Conservation (phyloP, 2,888 invertebrate genomes). For the Eulithis testata region DNA sequence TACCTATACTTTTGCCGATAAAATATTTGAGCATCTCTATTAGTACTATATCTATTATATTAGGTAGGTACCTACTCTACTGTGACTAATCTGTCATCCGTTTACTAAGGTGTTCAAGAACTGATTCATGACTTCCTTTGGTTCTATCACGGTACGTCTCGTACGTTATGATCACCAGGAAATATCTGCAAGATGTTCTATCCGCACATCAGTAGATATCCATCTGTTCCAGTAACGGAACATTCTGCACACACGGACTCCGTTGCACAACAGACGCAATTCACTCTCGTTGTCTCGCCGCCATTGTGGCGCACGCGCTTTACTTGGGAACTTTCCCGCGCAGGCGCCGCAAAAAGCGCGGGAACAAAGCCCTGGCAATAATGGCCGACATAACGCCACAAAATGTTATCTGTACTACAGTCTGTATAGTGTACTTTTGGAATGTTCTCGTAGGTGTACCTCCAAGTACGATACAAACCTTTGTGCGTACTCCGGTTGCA, state of each 20-base stretch:
- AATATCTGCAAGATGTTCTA: constrained; percentile 59
- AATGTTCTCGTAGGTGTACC: constrained; percentile 65
- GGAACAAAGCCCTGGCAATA: constrained; percentile 73
- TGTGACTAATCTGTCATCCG: too few species aligned
- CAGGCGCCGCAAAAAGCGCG: constrained; percentile 80
- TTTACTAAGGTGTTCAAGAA: constrained; percentile 2
- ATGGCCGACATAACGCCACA: constrained; percentile 80
- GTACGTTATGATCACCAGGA: constrained; percentile 37
- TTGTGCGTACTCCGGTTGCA: background rate
- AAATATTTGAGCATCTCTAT: too few species aligned
- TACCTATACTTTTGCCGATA: too few species aligned
- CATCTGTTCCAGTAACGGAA: constrained; percentile 74
- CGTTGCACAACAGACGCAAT: constrained; percentile 76
- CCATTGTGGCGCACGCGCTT: constrained; percentile 81
- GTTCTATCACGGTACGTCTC: constrained; percentile 16
- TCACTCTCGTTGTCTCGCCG: constrained; percentile 76
- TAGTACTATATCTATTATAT: too few species aligned
- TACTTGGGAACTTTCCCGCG: constrained; percentile 83
- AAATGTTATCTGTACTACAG: constrained; percentile 70
- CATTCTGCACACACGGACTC: constrained; percentile 71
- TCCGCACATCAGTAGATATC: constrained; percentile 47
- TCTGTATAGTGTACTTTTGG: constrained; percentile 54
- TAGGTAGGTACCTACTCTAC: too few species aligned
- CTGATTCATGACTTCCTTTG: constrained; percentile 8
- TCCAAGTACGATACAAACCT: background rate